Percentiles rank a stretch among this genome's conserved stretches.
Conservation (phyloP, 2,888 invertebrate species). For the Ichneumoninae sp. region DNA sequence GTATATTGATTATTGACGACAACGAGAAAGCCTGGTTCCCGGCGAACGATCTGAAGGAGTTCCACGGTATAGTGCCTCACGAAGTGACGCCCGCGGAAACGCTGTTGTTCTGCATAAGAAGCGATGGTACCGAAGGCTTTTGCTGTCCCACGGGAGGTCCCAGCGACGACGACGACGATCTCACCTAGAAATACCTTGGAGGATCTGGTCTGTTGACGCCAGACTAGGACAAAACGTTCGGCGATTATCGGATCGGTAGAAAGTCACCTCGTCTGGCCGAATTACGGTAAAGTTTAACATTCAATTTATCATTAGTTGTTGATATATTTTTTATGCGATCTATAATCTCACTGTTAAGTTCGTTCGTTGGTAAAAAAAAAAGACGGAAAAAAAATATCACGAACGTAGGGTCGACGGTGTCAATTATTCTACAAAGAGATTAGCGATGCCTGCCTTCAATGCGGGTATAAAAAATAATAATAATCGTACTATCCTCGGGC, state of each 20-base stretch:
- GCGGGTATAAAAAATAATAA: slow-evolving; percentile 13
- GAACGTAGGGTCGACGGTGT: slow-evolving; percentile 61
- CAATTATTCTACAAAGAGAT: slow-evolving; percentile 70
- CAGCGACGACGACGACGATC: slow-evolving; percentile 85
- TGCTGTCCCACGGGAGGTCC: slow-evolving; percentile 90
- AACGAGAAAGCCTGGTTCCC: slow-evolving; percentile 97
- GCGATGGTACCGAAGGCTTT: slow-evolving; percentile 93
- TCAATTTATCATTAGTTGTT: slow-evolving; percentile 17
- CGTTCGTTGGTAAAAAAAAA: slow-evolving; percentile 23
- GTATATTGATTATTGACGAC: slow-evolving; percentile 92
- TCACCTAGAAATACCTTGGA: slow-evolving; percentile 69
- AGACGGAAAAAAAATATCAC: slow-evolving; percentile 2
- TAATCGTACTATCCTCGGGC: slow-evolving; percentile 13
- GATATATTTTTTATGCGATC: neutral
- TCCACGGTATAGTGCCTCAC: slow-evolving; percentile 94
- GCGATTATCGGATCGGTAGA: slow-evolving; percentile 66
- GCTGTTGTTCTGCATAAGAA: slow-evolving; percentile 92
- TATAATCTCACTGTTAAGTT: slow-evolving; percentile 16
- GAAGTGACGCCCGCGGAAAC: slow-evolving; percentile 92
- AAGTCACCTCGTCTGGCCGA: slow-evolving; percentile 31
- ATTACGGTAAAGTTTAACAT: slow-evolving; percentile 41
- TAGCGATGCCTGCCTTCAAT: slow-evolving; percentile 62
- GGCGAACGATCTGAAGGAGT: slow-evolving; percentile 93
- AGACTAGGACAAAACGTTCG: slow-evolving; percentile 59
- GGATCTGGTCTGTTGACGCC: slow-evolving; percentile 68